phyloP scores from a whole-genome alignment of 2,888 invertebrate species.

The Danaus chrysippus region DNA sequence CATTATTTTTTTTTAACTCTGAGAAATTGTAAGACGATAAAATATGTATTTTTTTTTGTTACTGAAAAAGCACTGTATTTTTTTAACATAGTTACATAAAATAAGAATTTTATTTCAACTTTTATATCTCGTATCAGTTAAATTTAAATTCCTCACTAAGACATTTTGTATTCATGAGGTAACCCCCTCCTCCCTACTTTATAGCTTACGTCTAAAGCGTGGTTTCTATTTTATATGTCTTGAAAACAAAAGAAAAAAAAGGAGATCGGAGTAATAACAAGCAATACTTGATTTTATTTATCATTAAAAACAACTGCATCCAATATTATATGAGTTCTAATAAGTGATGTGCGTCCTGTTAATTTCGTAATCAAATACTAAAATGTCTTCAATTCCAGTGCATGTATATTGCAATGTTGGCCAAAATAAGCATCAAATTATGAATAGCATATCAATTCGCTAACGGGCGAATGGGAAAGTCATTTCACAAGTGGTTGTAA shows the following conservation, averaged over 20 bases:
- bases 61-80: too few relatives aligned
- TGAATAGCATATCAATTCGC: constrained; percentile 12
- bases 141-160: constrained; percentile 27
- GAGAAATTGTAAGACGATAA: too few relatives aligned
- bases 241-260: constrained; percentile 68
- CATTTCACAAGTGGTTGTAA: neutral
- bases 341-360: constrained; percentile 10
- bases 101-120: constrained; percentile 17
- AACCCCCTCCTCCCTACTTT: constrained; percentile 22
- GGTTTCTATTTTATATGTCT: constrained; percentile 67
- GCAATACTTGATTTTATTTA: neutral
- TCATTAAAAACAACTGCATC: neutral
- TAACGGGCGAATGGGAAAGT: neutral
- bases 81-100: constrained; percentile 20
- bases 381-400: constrained; percentile 28
- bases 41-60: too few relatives aligned
- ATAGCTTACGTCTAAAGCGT: constrained; percentile 27
- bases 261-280: constrained; percentile 31
- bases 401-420: constrained; percentile 29
- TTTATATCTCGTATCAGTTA: constrained; percentile 29
- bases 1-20: too few relatives aligned
- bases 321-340: neutral
- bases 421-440: constrained; percentile 26
- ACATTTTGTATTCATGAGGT: constrained; percentile 29
- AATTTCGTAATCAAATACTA: constrained; percentile 24